Evolutionary conservation across 2,797 vertebrate genomes (phyloP), one percentile per base, ranked within the genome.

Genomic region (Acrossocheilus wenchowensis): DNA sequence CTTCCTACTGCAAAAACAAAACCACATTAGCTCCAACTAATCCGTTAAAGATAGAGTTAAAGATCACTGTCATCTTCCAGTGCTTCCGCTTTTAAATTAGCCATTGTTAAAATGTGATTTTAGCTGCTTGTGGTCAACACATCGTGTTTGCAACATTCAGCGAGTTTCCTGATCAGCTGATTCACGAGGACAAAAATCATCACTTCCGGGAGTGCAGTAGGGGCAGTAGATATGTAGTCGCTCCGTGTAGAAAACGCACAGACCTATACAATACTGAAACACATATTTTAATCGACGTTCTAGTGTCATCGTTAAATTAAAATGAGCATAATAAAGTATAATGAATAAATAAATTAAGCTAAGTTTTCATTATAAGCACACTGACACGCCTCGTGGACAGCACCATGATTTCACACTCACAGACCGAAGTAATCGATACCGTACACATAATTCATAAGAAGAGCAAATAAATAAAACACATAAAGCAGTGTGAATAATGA

Each of bases 101-200:
- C 23, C 84, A 86, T 81, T 48, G 34, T 75, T 74, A 80, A 81
- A 86, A 86, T 10, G 36, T 64, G 30, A 81, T 86, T 81, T 86
- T 74, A 3, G 8, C 34, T 52, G 54, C 57, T 52, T 81, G 78
- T 75, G 84, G 75, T 75, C 60, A 86, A 86, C 73, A 77, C 41
- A 60, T 84, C 41, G 86, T 78, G 71, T 68, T 84, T 88, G 71
- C 82, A 88, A 83, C 79, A 85, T 50, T 66, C 71, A 84, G 39
- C 48, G 7, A 82, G 66, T 86, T 62, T 52, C 69, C 81, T 85
- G 68, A 91, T 95, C 95, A 95, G 93, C 93, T 96, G 94, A 96
- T 93, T 90, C 83, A 82, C 85, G 0, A 19, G 15, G 72, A 86
- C 77, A 72, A 30, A 68, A 78, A 54, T 45, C 79, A 85, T 86